Conservation (phyloP, 2,113 vertebrate species). For the Xiphophorus maculatus region DNA sequence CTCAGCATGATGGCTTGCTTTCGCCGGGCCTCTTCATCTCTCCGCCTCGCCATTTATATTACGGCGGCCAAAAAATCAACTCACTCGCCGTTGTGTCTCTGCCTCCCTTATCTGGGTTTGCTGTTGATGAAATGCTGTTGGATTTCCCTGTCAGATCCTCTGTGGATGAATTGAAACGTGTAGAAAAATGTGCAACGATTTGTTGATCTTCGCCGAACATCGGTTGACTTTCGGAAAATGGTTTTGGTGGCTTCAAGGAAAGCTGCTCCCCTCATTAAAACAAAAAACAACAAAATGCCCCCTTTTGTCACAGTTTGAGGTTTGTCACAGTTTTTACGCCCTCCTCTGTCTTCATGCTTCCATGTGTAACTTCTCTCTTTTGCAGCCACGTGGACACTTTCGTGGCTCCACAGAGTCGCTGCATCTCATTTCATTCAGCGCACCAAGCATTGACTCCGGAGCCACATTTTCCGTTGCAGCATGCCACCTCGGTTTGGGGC, state of each 20-base stretch:
- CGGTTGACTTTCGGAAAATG: background rate
- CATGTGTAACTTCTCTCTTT: constrained; percentile 12
- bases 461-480: constrained; percentile 17
- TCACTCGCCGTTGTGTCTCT: no score
- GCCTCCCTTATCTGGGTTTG: background rate
- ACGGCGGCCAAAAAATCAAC: background rate
- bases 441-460: constrained; percentile 33
- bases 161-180: background rate
- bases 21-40: background rate
- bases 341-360: background rate
- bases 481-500: constrained; percentile 17
- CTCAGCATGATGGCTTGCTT: constrained; percentile 1
- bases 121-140: background rate
- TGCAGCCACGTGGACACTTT: constrained; percentile 18
- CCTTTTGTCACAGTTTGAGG: constrained; percentile 4
- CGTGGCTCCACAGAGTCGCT: constrained; percentile 37
- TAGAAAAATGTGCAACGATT: background rate
- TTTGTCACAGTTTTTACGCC: background rate
- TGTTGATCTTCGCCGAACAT: background rate
- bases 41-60: background rate
- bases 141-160: background rate
- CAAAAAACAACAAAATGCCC: no score
- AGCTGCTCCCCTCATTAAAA: background rate
- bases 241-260: background rate
- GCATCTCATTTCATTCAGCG: constrained; percentile 19